phyloP scores from a whole-genome alignment of 2,797 vertebrate genomes.

The Tauraco hartlaubi region DNA sequence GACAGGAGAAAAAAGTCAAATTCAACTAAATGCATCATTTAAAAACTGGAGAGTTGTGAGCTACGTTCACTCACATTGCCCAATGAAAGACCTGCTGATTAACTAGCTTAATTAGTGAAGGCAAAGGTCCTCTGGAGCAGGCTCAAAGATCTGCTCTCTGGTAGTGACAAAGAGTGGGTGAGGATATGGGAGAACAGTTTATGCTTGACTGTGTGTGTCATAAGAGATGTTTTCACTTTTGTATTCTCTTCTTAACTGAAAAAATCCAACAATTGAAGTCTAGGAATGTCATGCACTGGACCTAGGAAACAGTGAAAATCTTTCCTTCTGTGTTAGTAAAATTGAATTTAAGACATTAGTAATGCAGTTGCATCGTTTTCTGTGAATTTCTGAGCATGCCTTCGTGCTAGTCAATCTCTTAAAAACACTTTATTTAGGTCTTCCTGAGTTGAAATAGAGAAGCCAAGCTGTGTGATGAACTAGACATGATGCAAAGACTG shows the following conservation, averaged over 20 bases:
- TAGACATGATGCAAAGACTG: background rate
- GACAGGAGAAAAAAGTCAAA: background rate
- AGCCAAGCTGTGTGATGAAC: background rate
- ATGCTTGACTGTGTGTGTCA: fast-evolving
- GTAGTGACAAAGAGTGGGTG: background rate
- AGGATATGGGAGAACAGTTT: fast-evolving
- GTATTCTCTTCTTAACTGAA: background rate
- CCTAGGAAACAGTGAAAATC: background rate
- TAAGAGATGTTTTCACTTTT: background rate
- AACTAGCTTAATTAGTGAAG: background rate
- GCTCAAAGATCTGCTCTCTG: background rate
- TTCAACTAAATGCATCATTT: background rate
- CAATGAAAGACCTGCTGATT: background rate
- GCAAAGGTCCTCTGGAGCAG: background rate
- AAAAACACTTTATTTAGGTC: background rate
- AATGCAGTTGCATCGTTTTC: background rate
- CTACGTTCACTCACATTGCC: background rate
- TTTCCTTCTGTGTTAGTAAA: background rate
- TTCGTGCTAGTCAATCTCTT: background rate
- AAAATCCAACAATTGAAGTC: fast-evolving
- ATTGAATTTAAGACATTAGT: background rate
- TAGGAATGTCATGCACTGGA: background rate
- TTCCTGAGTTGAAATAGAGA: background rate
- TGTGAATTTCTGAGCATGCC: background rate
- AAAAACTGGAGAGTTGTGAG: background rate